Conservation (phyloP, 2,888 invertebrate genomes). For the Phragmatobia fuliginosa region DNA sequence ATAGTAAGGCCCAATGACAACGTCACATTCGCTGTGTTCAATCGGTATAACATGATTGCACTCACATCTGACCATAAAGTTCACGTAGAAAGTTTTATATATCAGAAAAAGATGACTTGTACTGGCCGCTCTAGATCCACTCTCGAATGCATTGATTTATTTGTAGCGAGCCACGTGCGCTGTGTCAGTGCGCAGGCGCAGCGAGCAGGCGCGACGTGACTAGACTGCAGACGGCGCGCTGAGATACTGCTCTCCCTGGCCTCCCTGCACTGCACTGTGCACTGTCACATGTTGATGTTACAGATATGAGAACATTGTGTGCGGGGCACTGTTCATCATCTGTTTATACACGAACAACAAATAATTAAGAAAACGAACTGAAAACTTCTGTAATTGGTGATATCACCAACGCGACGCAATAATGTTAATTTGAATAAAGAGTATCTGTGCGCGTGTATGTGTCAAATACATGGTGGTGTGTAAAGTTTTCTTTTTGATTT, state of each 20-base stretch:
- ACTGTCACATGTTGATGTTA: neutral
- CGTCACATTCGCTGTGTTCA: neutral
- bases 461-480: no score
- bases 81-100: slow-evolving; percentile 13
- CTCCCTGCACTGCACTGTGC: neutral
- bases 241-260: neutral
- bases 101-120: slow-evolving; percentile 1
- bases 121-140: slow-evolving; percentile 11
- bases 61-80: neutral
- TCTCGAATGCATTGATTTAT: slow-evolving; percentile 15
- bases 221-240: neutral
- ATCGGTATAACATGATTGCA: neutral
- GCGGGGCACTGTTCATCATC: neutral
- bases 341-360: neutral
- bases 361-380: neutral
- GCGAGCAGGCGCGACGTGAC: neutral
- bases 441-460: no score
- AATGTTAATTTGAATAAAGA: no score
- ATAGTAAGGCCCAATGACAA: neutral
- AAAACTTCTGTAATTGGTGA: no score
- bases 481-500: no score
- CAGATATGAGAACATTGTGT: neutral
- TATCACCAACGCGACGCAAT: no score
- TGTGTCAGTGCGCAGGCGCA: neutral
- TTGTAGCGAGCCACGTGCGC: slow-evolving; percentile 12